phyloP scores from a whole-genome alignment of 2,797 vertebrate species.

The Peromyscus melanophrys region DNA sequence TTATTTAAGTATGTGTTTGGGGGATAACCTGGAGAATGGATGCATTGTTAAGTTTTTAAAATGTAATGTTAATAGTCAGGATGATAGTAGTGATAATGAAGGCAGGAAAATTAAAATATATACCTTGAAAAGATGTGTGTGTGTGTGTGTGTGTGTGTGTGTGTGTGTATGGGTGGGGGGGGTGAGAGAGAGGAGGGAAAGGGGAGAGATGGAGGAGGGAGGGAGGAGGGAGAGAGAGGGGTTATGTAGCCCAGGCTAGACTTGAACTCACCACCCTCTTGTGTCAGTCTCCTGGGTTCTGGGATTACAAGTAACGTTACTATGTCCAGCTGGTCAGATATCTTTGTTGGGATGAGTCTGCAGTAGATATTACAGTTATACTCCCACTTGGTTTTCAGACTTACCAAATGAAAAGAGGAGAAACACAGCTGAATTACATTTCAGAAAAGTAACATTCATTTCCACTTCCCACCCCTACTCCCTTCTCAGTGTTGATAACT shows the following conservation, averaged over 20 bases:
- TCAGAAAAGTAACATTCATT: background rate
- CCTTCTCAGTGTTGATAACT: background rate
- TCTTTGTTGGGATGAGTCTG: background rate
- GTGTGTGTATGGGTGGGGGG: background rate
- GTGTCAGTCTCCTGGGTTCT: background rate
- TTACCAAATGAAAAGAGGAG: background rate
- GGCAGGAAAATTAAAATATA: background rate
- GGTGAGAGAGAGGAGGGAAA: too few relatives aligned
- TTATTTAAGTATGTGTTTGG: background rate
- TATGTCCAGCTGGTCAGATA: background rate
- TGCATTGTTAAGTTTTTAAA: background rate
- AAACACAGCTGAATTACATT: background rate
- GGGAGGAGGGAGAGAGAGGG: background rate
- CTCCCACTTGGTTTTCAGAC: background rate
- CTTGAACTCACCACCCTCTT: background rate
- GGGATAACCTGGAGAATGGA: background rate
- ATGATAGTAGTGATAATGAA: background rate
- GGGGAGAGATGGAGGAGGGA: background rate
- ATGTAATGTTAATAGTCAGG: background rate
- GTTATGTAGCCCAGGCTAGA: background rate
- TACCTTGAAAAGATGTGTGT: background rate
- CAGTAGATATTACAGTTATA: background rate
- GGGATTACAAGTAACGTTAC: background rate
- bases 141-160: background rate
- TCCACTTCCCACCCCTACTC: background rate